Percentiles rank a stretch among this genome's conserved stretches.
Conservation (phyloP, 1,140 invertebrate species). For the Bombus cullumanus region DNA sequence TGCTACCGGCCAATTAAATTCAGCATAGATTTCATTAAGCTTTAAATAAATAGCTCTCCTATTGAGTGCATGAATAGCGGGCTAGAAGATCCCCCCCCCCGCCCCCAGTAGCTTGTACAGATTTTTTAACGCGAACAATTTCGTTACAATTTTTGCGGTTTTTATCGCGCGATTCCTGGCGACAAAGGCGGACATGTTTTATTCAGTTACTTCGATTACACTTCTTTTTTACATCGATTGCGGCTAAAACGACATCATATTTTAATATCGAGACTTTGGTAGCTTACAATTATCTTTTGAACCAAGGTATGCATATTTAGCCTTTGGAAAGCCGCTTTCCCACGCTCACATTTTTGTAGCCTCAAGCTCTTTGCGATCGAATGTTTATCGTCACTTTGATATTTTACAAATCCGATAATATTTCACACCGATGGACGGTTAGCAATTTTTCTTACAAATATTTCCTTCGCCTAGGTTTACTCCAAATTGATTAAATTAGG, state of each 20-base stretch:
- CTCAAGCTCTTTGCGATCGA: too few relatives aligned
- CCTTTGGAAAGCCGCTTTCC: too few relatives aligned
- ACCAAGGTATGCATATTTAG: background rate
- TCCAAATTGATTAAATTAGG: too few relatives aligned
- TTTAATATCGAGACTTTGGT: background rate
- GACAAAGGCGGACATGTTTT: conserved; percentile 21
- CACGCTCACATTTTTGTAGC: too few relatives aligned
- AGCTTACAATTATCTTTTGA: background rate
- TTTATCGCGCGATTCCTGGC: background rate
- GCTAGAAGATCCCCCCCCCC: too few relatives aligned
- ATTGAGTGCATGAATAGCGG: conserved; percentile 6
- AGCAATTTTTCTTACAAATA: too few relatives aligned
- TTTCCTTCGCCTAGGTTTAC: too few relatives aligned
- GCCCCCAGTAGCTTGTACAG: too few relatives aligned
- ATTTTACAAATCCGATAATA: background rate
- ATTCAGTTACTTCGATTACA: conserved; percentile 23
- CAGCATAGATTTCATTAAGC: conserved; percentile 49
- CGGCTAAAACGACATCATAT: background rate
- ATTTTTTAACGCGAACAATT: background rate
- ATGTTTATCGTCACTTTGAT: background rate
- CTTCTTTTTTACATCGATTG: background rate
- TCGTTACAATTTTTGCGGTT: conserved; percentile 12
- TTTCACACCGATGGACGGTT: background rate
- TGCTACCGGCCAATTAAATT: conserved; percentile 34
- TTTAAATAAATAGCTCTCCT: conserved; percentile 27